These are phyloP conservation scores for Parazoanthus swiftii DNA, from an alignment of 92 coral and sea anemone genomes.

Conservation along the genomic window DNA sequence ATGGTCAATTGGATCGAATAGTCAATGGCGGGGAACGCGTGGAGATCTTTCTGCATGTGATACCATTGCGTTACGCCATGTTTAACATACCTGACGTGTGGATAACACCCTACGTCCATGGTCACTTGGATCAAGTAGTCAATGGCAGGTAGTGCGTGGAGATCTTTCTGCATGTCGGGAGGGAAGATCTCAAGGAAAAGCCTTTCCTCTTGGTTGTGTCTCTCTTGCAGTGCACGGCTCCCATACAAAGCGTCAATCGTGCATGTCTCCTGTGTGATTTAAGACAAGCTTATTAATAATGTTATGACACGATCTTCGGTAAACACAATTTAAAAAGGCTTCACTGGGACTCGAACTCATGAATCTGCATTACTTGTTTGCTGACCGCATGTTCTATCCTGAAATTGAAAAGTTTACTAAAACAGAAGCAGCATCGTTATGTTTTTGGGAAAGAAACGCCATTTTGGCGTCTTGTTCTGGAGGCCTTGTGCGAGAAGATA, in stretches of 20 bases:
- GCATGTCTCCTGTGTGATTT: background rate
- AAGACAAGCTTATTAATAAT: background rate
- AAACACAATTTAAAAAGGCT: no score
- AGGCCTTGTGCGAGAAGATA: background rate
- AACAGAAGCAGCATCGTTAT: no score
- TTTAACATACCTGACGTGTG: conserved; percentile 32
- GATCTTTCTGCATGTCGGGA: conserved; percentile 41
- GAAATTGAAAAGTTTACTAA: background rate
- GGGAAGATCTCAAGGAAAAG: conserved; percentile 44
- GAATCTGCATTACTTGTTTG: background rate
- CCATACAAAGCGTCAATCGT: conserved; percentile 22
- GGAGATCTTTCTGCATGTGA: background rate
- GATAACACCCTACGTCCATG: conserved; percentile 39
- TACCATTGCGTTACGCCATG: no score
- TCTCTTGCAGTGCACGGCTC: background rate
- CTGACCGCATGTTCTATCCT: no score
- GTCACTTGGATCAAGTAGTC: conserved; percentile 32
- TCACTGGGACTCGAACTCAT: no score
- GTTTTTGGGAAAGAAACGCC: background rate
- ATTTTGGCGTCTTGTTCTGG: background rate
- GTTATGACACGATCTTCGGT: no score
- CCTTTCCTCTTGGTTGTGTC: conserved; percentile 41
- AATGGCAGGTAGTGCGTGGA: conserved; percentile 26
- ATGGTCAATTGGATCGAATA: conserved; percentile 12
- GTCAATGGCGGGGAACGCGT: conserved; percentile 12